A percentile compares a stretch with the other conserved stretches of the same genome.
These are phyloP conservation scores for Felis catus DNA, from an alignment of 2,113 vertebrate species.

Conservation along the genomic window F.catus_Fca126_mat1.0 CM031415.1:141993501-141994000, in stretches of 20 bases:
- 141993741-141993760: background rate
- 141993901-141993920: conserved; percentile 16
- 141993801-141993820: background rate
- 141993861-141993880: conserved; percentile 20
- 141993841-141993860: background rate
- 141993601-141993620: background rate
- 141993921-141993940: background rate
- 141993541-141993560: background rate
- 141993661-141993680: background rate
- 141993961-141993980: background rate
- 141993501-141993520: background rate
- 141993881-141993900: conserved; percentile 14
- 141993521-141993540: background rate
- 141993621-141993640: conserved; percentile 23
- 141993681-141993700: background rate
- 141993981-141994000: background rate
- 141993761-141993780: conserved; percentile 5
- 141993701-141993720: background rate
- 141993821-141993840: background rate
- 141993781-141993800: conserved; percentile 2
- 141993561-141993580: background rate
- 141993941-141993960: conserved; percentile 24
- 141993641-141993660: background rate
- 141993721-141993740: background rate
- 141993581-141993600: conserved; percentile 15